Percentiles rank a stretch among this genome's conserved stretches.
These are phyloP conservation scores for Erebia aethiops DNA, from an alignment of 2,888 invertebrate genomes.

Conservation along the genomic window DNA sequence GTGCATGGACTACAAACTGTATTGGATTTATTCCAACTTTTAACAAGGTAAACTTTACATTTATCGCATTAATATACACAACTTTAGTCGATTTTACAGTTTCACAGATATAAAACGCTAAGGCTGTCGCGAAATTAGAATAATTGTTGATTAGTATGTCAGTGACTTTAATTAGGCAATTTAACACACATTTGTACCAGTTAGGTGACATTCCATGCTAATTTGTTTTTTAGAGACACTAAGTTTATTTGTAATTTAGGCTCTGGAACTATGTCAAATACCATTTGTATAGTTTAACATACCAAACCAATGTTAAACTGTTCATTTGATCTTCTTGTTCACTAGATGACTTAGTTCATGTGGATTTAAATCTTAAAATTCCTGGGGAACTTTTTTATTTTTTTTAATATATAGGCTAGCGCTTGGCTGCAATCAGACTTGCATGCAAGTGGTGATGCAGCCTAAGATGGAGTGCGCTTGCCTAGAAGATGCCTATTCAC, in stretches of 20 bases:
- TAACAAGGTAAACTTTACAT: not conserved
- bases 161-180: constrained; percentile 39
- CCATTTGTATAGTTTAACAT: not conserved
- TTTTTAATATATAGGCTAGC: no score
- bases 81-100: not conserved
- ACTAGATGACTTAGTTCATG: no score
- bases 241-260: constrained; percentile 19
- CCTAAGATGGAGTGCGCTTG: no score
- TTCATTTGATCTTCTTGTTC: no score
- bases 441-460: no score
- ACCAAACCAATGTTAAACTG: no score
- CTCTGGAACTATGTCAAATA: constrained; percentile 16
- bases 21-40: not conserved
- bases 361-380: no score
- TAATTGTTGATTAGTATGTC: constrained; percentile 33
- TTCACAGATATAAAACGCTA: not conserved
- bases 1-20: constrained; percentile 15
- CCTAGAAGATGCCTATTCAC: no score
- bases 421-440: no score
- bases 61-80: not conserved
- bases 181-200: constrained; percentile 39
- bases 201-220: constrained; percentile 41
- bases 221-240: constrained; percentile 26
- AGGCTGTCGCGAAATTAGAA: constrained; percentile 15
- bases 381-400: no score